These are phyloP conservation scores for Aix galericulata DNA, from an alignment of 2,113 vertebrate genomes.

Conservation along the genomic window DNA sequence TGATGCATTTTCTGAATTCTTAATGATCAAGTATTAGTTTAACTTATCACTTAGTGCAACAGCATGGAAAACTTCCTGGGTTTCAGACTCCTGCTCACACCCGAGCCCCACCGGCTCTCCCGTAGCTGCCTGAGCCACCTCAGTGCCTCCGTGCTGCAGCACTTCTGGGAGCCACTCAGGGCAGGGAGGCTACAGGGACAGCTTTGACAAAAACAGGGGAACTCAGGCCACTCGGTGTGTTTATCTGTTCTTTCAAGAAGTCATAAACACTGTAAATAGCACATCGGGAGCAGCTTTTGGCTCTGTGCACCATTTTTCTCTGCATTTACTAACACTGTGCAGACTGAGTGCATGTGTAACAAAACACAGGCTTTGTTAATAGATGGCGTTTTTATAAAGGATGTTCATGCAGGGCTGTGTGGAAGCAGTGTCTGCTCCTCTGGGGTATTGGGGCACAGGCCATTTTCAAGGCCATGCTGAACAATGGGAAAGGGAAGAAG, in stretches of 20 bases:
- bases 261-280: neutral
- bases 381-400: too few species aligned
- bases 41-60: neutral
- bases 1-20: neutral
- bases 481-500: neutral
- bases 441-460: neutral
- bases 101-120: fast-evolving
- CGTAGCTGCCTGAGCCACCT: neutral
- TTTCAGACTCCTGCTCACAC: neutral
- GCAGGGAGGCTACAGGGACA: neutral
- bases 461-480: neutral
- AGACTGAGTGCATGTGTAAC: neutral
- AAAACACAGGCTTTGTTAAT: neutral
- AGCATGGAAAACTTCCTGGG: neutral
- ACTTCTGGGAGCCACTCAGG: neutral
- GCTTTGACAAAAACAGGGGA: neutral
- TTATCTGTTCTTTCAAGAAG: neutral
- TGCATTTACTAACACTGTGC: neutral
- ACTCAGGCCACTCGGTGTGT: neutral
- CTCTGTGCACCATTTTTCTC: neutral
- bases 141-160: neutral
- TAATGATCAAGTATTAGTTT: neutral
- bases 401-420: neutral
- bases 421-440: neutral
- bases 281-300: neutral